Evolutionary conservation across 1,140 invertebrate species (phyloP), one percentile per base, ranked within the genome.

Genomic region (Nixonia krombeini): DNA sequence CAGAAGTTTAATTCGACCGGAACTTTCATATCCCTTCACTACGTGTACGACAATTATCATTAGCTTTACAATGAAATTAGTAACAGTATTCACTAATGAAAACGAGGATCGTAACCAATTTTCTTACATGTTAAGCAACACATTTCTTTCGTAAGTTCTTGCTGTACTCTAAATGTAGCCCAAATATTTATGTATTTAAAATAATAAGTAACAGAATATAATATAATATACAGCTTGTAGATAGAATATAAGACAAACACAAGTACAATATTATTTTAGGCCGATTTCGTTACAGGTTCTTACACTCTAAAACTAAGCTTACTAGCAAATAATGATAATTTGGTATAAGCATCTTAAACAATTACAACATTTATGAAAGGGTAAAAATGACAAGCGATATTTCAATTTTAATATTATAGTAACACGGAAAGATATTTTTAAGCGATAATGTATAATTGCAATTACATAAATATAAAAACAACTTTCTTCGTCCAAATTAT

Each of bases 41-140:
- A n/a, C n/a, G n/a, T 57, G 17, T 57, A 53, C 47, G 70, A 76
- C 63, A 79, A 76, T 74, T 55, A 73, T 73, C 52, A 33, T 76
- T 73, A 76, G 66, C 73, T 35, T 68, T 75, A 61, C 70, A 51
- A 70, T 57, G 56, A 76, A 45, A 75, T 38, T 59, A 70, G 67
- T 59, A 80, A 76, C 74, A 74, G 78, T 65, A 50, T 58, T 59
- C 41, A 57, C 50, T 49, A 52, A 55, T 61, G 50, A 70, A 76
- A 76, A 78, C 72, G 70, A 46, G 72, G 70, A 64, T 62, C 41
- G 46, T 37, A 53, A 64, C 45, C 15, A 44, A 68, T 59, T 68
- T 25, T 49, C 58, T 28, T 50, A 8, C 28, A 59, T 49, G 17
- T 61, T 31, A 59, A 64, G 33, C 44, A 47, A 29, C 41, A 40